Evolutionary conservation across 2,888 invertebrate genomes (phyloP), one percentile per base, ranked within the genome.

Genomic region (Luffia ferchaultella): DNA sequence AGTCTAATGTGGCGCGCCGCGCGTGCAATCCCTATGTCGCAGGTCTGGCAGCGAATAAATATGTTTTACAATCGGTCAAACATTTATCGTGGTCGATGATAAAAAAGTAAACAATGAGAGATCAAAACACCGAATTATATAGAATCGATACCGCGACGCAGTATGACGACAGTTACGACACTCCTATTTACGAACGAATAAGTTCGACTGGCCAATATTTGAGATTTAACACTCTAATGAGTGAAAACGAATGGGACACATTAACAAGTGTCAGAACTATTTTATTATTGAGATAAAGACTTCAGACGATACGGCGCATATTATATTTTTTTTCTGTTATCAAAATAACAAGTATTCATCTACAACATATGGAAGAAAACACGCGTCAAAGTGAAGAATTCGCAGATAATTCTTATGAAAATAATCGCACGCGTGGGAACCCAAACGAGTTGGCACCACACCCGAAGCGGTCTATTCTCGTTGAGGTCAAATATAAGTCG

Each of bases 1-100:
- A n/a, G n/a, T 57, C 60, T 52, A 57, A 46, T n/a, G 12, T 30
- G 12, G 12, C 30, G 30, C 5, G 5, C 5, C 3, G 3, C 30
- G 30, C 30, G 5, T 3, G 30, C 30, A 12, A 12, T 12, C 30
- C 5, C 30, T 12, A 3, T 12, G 30, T 30, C 30, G 30, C 3
- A 3, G 30, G 30, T 12, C 5, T 30, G 5, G 30, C 30, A 30
- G 30, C 30, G 30, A 3, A 30, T 12, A 7, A 30, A 12, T 12
- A 3, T 30, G 12, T 30, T 30, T 30, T 30, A 12, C 30, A 30
- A 30, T 30, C 30, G 30, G 30, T 30, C 30, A 30, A 30, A 3
- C 12, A 12, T 30, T 30, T 30, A 30, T 30, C 30, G 30, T 30
- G 30, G 12, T 30, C 30, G 30, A 30, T 12, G 30, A 30, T 30